Conservation (phyloP, 2,113 vertebrate species). For the Eclectus roratus region DNA sequence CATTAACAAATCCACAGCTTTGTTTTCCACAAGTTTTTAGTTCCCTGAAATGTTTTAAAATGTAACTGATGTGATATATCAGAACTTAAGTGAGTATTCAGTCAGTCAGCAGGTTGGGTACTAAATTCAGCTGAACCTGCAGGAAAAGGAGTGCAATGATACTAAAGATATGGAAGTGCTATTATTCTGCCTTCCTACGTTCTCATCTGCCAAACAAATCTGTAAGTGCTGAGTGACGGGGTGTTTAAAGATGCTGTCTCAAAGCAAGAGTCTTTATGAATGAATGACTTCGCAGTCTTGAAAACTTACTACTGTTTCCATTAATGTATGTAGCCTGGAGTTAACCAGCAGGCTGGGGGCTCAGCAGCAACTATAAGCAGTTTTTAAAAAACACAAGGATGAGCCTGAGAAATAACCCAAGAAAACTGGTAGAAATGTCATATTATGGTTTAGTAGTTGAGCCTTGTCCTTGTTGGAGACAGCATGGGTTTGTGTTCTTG, state of each 20-base stretch:
- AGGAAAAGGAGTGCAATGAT: background rate
- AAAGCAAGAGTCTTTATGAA: background rate
- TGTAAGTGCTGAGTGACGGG: background rate
- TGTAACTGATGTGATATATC: background rate
- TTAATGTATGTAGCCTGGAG: background rate
- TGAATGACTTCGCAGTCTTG: background rate
- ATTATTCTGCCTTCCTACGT: background rate
- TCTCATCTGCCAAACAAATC: background rate
- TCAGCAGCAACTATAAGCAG: background rate
- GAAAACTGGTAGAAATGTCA: background rate
- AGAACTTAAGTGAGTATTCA: background rate
- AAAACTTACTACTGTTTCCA: background rate
- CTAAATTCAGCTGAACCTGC: background rate
- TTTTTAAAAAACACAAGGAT: background rate
- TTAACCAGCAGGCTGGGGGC: background rate
- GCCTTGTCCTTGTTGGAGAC: background rate
- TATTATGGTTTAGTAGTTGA: background rate
- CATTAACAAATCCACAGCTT: slow-evolving; percentile 26
- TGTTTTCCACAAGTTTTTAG: slow-evolving; percentile 14
- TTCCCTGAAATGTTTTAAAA: background rate
- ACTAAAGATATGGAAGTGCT: background rate
- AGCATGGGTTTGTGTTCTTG: background rate
- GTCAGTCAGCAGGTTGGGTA: background rate
- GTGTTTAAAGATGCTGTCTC: background rate
- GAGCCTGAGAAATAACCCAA: background rate